Percentiles rank a stretch among this genome's conserved stretches.
phyloP scores from a whole-genome alignment of 2,888 invertebrate genomes.

The Pammene fasciana region DNA sequence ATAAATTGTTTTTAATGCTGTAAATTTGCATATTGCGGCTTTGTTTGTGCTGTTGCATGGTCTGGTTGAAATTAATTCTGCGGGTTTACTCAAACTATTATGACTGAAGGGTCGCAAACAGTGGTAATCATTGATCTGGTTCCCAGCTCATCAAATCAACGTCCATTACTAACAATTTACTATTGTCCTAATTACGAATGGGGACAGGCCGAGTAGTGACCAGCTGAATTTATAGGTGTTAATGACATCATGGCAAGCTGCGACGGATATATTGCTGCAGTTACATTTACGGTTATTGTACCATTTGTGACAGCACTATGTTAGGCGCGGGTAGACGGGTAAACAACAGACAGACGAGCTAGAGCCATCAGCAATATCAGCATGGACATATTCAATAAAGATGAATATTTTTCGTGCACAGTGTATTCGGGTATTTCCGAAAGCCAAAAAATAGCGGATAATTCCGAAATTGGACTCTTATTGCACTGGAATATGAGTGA shows the following conservation, averaged over 20 bases:
- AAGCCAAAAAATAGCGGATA: too few relatives aligned
- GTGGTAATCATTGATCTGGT: slow-evolving; percentile 11
- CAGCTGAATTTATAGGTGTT: slow-evolving; percentile 50
- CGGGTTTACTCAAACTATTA: slow-evolving; percentile 9
- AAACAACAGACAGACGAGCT: too few relatives aligned
- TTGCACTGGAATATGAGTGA: too few relatives aligned
- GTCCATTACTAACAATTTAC: slow-evolving; percentile 45
- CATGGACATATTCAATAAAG: too few relatives aligned
- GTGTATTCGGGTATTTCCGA: too few relatives aligned
- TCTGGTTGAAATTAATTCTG: slow-evolving; percentile 17
- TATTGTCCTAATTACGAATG: slow-evolving; percentile 54
- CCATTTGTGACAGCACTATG: slow-evolving; percentile 5
- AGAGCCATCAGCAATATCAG: too few relatives aligned
- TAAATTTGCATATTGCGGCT: slow-evolving; percentile 23
- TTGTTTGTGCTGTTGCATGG: slow-evolving; percentile 9
- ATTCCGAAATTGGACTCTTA: too few relatives aligned
- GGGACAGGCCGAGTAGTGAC: slow-evolving; percentile 44
- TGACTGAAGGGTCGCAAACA: slow-evolving; percentile 15
- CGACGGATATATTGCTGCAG: slow-evolving; percentile 31
- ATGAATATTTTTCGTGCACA: too few relatives aligned
- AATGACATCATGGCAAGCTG: slow-evolving; percentile 45
- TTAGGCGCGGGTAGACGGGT: not conserved
- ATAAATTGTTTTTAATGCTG: slow-evolving; percentile 4
- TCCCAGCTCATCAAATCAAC: slow-evolving; percentile 28
- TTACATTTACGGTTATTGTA: slow-evolving; percentile 23